These are phyloP conservation scores for Morinoia aosen DNA, from an alignment of 2,888 invertebrate genomes.

Conservation along the genomic window DNA sequence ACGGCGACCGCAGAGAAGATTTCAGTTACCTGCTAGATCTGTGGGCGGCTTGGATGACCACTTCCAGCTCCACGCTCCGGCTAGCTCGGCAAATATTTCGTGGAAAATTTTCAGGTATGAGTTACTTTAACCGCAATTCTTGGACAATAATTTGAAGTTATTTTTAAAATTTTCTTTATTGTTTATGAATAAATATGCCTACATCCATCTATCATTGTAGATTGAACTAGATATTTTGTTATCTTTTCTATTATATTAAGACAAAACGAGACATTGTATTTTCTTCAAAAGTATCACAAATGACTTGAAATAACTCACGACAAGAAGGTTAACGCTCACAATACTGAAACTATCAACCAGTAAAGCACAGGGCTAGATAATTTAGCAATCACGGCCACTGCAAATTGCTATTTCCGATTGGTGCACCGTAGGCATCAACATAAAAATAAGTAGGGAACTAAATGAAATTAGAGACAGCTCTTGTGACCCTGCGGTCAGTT, in stretches of 20 bases:
- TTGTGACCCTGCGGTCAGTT: background rate
- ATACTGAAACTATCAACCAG: background rate
- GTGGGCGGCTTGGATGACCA: background rate
- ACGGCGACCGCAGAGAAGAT: background rate
- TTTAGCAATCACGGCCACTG: background rate
- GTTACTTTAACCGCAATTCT: background rate
- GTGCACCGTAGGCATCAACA: background rate
- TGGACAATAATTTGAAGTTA: background rate
- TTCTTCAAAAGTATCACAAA: background rate
- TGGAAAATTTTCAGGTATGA: background rate
- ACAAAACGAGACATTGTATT: background rate
- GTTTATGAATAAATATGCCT: too few species aligned
- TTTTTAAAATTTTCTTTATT: background rate
- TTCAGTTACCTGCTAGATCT: background rate
- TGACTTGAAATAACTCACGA: background rate
- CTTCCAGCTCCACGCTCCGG: background rate
- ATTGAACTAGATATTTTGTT: too few species aligned
- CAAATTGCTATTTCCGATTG: background rate
- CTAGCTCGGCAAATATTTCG: background rate
- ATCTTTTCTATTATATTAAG: background rate
- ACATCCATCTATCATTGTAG: too few species aligned
- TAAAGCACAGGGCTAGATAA: background rate
- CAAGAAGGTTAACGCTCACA: background rate
- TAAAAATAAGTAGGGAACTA: background rate
- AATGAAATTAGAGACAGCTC: background rate